Evolutionary conservation across 1,140 invertebrate species (phyloP).

Genomic region (Pantala flavescens): DNA sequence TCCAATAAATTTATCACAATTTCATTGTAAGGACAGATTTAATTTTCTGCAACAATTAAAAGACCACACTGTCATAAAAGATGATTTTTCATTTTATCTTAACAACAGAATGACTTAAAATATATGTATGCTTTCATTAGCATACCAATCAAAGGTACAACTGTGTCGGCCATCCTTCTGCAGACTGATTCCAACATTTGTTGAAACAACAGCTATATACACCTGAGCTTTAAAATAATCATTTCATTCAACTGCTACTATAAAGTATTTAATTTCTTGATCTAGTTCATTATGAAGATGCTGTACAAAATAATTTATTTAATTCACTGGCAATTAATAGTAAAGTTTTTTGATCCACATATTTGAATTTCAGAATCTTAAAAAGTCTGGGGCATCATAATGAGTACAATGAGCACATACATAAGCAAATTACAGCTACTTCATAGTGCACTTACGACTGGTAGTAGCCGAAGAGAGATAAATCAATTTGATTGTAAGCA

Average conservation of each 20-base stretch:
- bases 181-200: too few relatives aligned
- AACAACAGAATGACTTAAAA: background rate
- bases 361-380: background rate
- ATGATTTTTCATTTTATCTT: background rate
- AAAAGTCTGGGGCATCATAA: background rate
- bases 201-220: background rate
- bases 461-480: background rate
- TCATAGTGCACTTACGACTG: background rate
- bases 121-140: background rate
- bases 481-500: constrained; percentile 10
- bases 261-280: too few relatives aligned
- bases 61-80: background rate
- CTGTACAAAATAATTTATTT: constrained; percentile 1
- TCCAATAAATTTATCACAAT: too few relatives aligned
- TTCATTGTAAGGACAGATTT: too few relatives aligned
- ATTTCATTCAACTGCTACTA: too few relatives aligned
- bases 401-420: background rate
- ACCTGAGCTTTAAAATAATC: background rate
- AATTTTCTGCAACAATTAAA: too few relatives aligned
- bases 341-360: background rate
- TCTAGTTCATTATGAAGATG: background rate
- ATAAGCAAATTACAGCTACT: background rate
- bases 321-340: background rate
- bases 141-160: background rate
- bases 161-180: too few relatives aligned